Evolutionary conservation across 2,888 invertebrate species (phyloP), one percentile per base, ranked within the genome.

Genomic region (Clistopyga incitator): DNA sequence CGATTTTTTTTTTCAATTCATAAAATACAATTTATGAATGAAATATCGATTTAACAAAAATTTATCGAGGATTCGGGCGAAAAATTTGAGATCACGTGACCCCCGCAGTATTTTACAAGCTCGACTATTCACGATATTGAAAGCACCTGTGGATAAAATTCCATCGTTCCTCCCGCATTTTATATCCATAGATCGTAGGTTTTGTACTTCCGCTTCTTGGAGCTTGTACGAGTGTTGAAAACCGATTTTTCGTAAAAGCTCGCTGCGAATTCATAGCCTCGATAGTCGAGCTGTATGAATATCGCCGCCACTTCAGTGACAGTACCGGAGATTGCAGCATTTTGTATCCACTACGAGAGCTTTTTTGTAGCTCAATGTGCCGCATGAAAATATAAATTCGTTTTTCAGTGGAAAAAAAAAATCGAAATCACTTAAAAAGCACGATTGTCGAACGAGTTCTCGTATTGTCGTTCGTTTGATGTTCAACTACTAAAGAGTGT

Each of bases 291-390:
- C 29, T 15, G 25, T 59, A 23, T 29, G 59, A 59, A 59, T 59
- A 29, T 59, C 59, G 34, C 59, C 15, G 25, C 56, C 72, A 42
- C 11, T 59, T 34, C 38, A 45, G 59, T 18, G 45, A 38, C 47
- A 34, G 18, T 47, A 6, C 47, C n/a, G 34, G 34, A 74, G 61
- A 61, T 74, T 61, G 74, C 61, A 50, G 45, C 47, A 25, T 56
- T 59, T 18, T 23, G 6, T 29, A 20, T 34, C 6, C 29, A 47
- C 38, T 52, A 18, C 64, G 13, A 64, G 34, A 20, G 50, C 38
- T 45, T 50, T 50, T 25, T 50, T 34, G 50, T 38, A 64, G 23
- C 64, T 64, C 74, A 34, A 18, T 18, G 50, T 29, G 38, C 64
- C 56, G 13, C 50, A 68, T 38, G 10, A 50, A 50, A 50, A 34